These are phyloP conservation scores for Onychorhynchus coronatus DNA, from an alignment of 2,113 vertebrate genomes.

Conservation along the genomic window DNA sequence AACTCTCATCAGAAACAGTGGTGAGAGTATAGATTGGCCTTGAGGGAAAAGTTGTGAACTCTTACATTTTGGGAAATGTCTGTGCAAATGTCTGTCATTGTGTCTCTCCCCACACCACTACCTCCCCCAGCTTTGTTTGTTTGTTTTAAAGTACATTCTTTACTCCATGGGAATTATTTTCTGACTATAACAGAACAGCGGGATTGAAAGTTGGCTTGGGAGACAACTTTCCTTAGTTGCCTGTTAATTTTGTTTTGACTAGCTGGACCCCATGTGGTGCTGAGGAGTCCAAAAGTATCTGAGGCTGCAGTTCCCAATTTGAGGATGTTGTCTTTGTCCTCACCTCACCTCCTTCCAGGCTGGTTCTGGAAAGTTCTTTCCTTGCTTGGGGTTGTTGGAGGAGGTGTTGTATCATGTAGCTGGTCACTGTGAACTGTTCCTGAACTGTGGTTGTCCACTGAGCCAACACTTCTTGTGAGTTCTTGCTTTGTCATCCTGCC, in stretches of 20 bases:
- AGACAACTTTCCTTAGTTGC: not conserved
- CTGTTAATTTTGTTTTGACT: not conserved
- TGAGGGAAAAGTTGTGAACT: not conserved
- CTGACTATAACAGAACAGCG: not conserved
- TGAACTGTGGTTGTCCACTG: fast-evolving
- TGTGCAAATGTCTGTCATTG: not conserved
- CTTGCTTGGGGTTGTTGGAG: not conserved
- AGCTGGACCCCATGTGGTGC: not conserved
- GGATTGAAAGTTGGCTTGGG: not conserved
- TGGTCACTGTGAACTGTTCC: not conserved
- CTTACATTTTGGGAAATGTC: not conserved
- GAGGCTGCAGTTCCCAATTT: not conserved
- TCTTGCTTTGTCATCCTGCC: not conserved
- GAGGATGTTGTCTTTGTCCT: not conserved
- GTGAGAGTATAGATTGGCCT: not conserved
- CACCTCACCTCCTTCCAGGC: not conserved
- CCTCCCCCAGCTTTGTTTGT: not conserved
- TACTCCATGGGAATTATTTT: constrained; percentile 30
- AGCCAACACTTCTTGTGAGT: not conserved
- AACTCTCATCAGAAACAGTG: not conserved
- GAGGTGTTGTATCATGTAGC: not conserved
- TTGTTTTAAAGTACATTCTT: constrained; percentile 39
- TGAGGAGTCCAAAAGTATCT: not conserved
- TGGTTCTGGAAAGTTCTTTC: not conserved
- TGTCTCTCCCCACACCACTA: not conserved